phyloP scores from a whole-genome alignment of 2,797 vertebrate species.

The Rhynchotus rufescens region DNA sequence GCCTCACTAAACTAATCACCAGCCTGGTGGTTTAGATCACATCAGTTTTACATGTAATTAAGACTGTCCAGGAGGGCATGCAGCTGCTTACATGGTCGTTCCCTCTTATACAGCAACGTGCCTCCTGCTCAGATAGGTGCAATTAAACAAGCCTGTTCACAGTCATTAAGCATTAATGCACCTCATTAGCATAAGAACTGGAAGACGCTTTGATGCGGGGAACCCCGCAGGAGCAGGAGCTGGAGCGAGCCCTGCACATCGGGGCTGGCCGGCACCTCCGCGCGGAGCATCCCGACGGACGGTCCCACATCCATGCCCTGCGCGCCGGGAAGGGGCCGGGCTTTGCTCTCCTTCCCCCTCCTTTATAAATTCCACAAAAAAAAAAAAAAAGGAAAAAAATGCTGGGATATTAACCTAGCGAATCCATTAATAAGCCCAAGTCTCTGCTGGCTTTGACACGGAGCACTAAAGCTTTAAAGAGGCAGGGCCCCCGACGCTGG shows the following conservation, averaged over 20 bases:
- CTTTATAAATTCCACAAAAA: slow-evolving; percentile 8
- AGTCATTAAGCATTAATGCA: slow-evolving; percentile 81
- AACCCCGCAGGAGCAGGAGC: slow-evolving; percentile 68
- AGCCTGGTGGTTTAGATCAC: slow-evolving; percentile 79
- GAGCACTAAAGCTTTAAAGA: slow-evolving; percentile 62
- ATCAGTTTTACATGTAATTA: slow-evolving; percentile 82
- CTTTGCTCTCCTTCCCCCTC: not conserved
- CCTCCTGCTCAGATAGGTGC: slow-evolving; percentile 80
- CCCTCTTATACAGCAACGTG: slow-evolving; percentile 75
- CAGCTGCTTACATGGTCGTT: slow-evolving; percentile 77
- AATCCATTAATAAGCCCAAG: slow-evolving; percentile 76
- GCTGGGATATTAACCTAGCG: slow-evolving; percentile 70
- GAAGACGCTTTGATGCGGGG: slow-evolving; percentile 74
- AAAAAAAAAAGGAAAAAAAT: not conserved
- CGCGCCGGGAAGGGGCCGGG: not conserved
- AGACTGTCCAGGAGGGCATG: slow-evolving; percentile 72
- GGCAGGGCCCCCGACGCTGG: slow-evolving; percentile 65
- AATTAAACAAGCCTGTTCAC: slow-evolving; percentile 77
- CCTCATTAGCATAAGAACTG: slow-evolving; percentile 82
- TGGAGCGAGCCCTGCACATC: not conserved
- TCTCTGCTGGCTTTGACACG: slow-evolving; percentile 65
- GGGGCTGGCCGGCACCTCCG: too few species aligned
- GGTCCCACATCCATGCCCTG: too few species aligned
- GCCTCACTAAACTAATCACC: slow-evolving; percentile 70
- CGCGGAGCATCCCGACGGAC: too few species aligned